Base-by-base conservation (phyloP, 2,113 vertebrate genomes). In the Elachura formosa region DNA sequence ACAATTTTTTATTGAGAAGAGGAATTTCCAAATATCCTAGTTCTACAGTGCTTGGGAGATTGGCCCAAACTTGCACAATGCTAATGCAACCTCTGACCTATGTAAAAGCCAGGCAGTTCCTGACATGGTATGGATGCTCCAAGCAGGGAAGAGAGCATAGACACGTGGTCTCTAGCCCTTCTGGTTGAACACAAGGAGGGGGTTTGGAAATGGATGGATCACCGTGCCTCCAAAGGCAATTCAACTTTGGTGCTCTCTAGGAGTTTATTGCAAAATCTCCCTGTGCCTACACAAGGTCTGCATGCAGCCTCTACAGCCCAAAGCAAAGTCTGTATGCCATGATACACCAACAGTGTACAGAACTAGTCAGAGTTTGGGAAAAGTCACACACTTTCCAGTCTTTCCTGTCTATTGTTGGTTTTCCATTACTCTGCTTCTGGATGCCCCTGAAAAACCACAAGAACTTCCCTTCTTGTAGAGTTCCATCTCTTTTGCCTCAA, bases 391-490 rank as follows among this genome's bases (percentile, higher is more conserved):
- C 64, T 92, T 94, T 89, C 87, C 74, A 90, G 72, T 93, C 46
- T 84, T 95, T 96, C 87, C 88, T 90, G 64, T 56, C 71, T 85
- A 23, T 56, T 81, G 67, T 22, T 69, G 78, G 41, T 90, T 95
- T 96, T 95, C 88, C 89, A 88, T 93, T 88, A 87, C 79, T 83
- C 67, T 76, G 77, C 43, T 93, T 87, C 82, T 94, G 93, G 85
- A 84, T 89, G 80, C 55, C 34, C 73, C 36, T 36, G 38, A 69
- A 93, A 96, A 96, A 92, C 90, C 96, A 92, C 95, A 96, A 84
- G 81, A 90, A 96, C 94, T 96, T 97, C 94, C 96, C 90, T 95
- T 94, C 94, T 95, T 89, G 67, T 75, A 76, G 13, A 40, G 51
- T 91, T 96, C 93, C 92, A 84, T 96, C 80, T 86, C 74, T 94